These are phyloP conservation scores for Andricus curvator DNA, from an alignment of 2,888 invertebrate genomes.

Conservation along the genomic window DNA sequence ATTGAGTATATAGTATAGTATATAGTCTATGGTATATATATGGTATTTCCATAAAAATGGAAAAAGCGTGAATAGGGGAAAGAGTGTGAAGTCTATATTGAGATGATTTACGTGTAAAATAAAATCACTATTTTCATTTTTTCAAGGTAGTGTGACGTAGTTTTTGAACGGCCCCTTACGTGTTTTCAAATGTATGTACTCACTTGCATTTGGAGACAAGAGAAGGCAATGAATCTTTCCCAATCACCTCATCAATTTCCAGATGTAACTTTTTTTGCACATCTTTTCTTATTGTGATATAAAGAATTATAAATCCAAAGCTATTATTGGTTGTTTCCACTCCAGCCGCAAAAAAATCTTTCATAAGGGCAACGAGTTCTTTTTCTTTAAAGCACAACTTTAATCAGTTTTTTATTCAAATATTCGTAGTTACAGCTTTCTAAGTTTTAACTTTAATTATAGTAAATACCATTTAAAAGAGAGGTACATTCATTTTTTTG, in stretches of 20 bases:
- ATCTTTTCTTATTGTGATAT: conserved; percentile 84
- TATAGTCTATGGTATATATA: too few relatives aligned
- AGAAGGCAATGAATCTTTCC: conserved; percentile 83
- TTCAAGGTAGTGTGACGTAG: too few relatives aligned
- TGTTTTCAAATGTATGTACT: conserved; percentile 41
- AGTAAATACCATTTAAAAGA: conserved; percentile 66
- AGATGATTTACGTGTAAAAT: too few relatives aligned
- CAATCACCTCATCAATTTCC: conserved; percentile 87
- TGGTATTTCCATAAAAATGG: too few relatives aligned
- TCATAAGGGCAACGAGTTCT: conserved; percentile 87
- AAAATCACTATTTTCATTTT: too few relatives aligned
- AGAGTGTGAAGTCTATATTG: too few relatives aligned
- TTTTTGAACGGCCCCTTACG: too few relatives aligned
- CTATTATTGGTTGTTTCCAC: conserved; percentile 91
- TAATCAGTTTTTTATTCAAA: neutral
- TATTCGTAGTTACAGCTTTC: neutral
- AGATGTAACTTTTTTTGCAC: conserved; percentile 86
- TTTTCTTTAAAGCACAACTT: conserved; percentile 79
- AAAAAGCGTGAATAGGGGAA: too few relatives aligned
- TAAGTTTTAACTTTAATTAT: neutral
- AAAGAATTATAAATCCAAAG: conserved; percentile 87
- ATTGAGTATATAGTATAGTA: too few relatives aligned
- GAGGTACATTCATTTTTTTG: conserved; percentile 59
- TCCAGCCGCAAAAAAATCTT: conserved; percentile 92
- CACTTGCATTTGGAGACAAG: conserved; percentile 72